phyloP scores from a whole-genome alignment of 2,797 vertebrate genomes.

The Molossus alvarezi region DNA sequence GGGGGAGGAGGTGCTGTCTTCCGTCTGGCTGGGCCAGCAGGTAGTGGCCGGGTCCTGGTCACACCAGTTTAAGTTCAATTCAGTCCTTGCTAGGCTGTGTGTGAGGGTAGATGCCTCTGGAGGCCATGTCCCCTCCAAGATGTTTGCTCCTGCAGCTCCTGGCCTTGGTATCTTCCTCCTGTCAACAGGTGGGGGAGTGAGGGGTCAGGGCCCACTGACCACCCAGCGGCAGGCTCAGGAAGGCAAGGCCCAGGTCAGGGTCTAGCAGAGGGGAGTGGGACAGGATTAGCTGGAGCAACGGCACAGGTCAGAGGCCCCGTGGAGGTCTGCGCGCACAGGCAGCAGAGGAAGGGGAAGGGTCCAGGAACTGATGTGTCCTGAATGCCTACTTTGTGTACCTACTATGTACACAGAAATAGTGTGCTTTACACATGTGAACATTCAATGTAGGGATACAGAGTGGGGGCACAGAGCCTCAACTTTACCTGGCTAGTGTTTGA shows the following conservation, averaged over 20 bases:
- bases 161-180: neutral
- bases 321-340: neutral
- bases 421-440: neutral
- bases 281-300: neutral
- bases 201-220: neutral
- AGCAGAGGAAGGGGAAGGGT: too few relatives aligned
- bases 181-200: neutral
- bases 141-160: conserved; percentile 8
- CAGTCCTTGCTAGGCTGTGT: neutral
- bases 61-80: neutral
- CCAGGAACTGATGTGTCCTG: neutral
- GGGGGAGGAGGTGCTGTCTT: neutral
- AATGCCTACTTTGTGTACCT: neutral
- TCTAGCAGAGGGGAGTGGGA: neutral
- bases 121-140: neutral
- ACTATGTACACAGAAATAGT: neutral
- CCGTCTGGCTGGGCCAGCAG: neutral
- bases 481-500: neutral
- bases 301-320: neutral
- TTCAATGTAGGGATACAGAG: neutral
- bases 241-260: neutral
- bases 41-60: neutral
- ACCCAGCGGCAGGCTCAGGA: neutral
- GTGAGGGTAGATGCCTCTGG: neutral
- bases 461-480: neutral